Evolutionary conservation across 2,113 vertebrate genomes (phyloP).

Genomic region (Hippocampus guttulatus): DNA sequence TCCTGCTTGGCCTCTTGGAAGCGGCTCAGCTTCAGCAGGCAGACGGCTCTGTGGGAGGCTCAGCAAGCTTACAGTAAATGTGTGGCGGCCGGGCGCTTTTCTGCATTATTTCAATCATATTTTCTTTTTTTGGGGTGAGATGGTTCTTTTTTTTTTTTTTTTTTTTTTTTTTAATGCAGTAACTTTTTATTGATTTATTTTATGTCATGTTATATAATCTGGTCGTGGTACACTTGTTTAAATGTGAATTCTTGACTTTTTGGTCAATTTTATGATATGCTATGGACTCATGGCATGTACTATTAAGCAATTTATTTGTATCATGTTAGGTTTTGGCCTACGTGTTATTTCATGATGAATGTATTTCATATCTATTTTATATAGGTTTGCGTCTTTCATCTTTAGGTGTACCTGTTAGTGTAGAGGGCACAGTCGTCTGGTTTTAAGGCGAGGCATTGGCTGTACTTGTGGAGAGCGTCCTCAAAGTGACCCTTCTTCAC

Average conservation of each 20-base stretch:
- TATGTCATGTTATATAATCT: background rate
- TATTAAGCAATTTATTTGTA: too few relatives aligned
- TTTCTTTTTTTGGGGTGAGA: too few relatives aligned
- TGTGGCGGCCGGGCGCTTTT: too few relatives aligned
- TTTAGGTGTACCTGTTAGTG: slow-evolving; percentile 85
- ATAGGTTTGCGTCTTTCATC: background rate
- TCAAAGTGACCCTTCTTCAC: slow-evolving; percentile 80
- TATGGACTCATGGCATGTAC: too few relatives aligned
- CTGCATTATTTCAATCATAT: background rate
- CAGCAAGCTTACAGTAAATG: background rate
- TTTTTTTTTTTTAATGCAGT: too few relatives aligned
- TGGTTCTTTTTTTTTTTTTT: too few relatives aligned
- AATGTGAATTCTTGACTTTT: too few relatives aligned
- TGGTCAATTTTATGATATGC: background rate
- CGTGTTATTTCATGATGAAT: too few relatives aligned
- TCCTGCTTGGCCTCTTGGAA: slow-evolving; percentile 87
- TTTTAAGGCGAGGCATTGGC: slow-evolving; percentile 81
- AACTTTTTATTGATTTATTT: too few relatives aligned
- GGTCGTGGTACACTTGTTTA: too few relatives aligned
- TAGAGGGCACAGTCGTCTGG: slow-evolving; percentile 79
- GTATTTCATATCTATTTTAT: background rate
- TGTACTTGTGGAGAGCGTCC: slow-evolving; percentile 84
- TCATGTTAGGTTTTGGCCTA: too few relatives aligned
- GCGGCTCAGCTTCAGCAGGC: slow-evolving; percentile 81
- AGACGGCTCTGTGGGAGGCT: slow-evolving; percentile 81